Percentiles rank a stretch among this genome's conserved stretches.
Conservation (phyloP, 2,888 invertebrate genomes). For the Strigamia maritima region DNA sequence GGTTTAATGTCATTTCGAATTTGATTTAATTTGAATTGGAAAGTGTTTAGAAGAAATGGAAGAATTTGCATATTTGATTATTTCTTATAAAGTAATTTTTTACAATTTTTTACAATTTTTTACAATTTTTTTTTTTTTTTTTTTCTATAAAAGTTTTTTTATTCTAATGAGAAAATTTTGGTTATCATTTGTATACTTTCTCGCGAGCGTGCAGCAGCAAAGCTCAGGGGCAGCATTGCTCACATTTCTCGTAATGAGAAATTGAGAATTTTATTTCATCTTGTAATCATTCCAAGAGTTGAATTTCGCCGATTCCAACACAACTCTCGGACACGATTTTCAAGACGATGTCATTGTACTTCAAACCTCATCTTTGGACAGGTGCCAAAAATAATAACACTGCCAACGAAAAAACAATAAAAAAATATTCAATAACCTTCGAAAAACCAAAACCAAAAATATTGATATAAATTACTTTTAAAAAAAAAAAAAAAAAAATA, state of each 20-base stretch:
- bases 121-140: too few species aligned
- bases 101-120: too few species aligned
- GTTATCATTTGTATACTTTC: too few species aligned
- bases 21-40: too few species aligned
- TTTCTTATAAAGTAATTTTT: too few species aligned
- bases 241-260: background rate
- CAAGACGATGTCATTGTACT: background rate
- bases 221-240: background rate
- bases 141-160: too few species aligned
- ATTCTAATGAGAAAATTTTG: too few species aligned
- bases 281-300: background rate
- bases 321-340: background rate
- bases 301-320: background rate
- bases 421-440: background rate
- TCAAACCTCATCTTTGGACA: slow-evolving; percentile 1
- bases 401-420: background rate
- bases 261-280: background rate
- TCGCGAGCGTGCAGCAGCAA: too few species aligned
- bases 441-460: background rate
- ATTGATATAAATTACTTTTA: background rate
- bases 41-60: too few species aligned
- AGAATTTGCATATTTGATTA: too few species aligned
- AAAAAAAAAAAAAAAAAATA: too few species aligned
- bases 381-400: background rate
- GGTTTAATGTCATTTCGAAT: too few species aligned